Evolutionary conservation across 2,888 invertebrate species (phyloP), one percentile per base, ranked within the genome.

Genomic region (Caenorhabditis sp.): DNA sequence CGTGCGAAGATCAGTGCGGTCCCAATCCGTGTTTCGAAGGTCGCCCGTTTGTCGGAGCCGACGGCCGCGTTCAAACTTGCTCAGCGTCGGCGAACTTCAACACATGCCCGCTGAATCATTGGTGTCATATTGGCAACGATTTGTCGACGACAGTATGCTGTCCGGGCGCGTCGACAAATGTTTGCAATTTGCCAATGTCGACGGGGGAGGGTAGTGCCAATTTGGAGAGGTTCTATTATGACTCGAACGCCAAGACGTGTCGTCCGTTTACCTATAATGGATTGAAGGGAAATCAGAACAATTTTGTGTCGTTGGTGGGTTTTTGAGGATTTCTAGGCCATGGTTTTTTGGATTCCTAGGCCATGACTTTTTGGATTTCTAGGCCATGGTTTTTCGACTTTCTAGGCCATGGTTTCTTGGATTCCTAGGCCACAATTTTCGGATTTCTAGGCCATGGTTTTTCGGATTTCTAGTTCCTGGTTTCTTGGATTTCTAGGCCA

Each of bases 211-310:
- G 87, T 31, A 81, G 78, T 27, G 84, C 84, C n/a, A 78, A 77
- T 31, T 66, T 87, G 43, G 86, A 86, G 31, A 69, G 86, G 58
- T 86, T 72, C 76, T 86, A 87, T 69, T 86, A 76, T 66, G 86
- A 86, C 54, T 73, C 69, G 23, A 53, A 70, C n/a, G 69, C 81
- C 2, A 84, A 83, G 61, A 79, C 85, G 1, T 87, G 87, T 69
- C 79, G 83, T 36, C 82, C 81, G 14, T 87, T 87, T 69, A 66
- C 77, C 36, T 86, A 87, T 69, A 83, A 81, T 55, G 87, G 87
- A 37, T 69, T 87, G 43, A 87, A 86, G 67, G 88, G 87, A 59
- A 87, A 87, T 66, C 86, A 87, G 66, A 87, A 88, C 79, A 87
- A 88, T 71, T 88, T 86, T 67, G 65, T 86, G 8, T 78, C 82